Evolutionary conservation across 2,797 vertebrate genomes (phyloP).

Genomic region (Lates japonicus): DNA sequence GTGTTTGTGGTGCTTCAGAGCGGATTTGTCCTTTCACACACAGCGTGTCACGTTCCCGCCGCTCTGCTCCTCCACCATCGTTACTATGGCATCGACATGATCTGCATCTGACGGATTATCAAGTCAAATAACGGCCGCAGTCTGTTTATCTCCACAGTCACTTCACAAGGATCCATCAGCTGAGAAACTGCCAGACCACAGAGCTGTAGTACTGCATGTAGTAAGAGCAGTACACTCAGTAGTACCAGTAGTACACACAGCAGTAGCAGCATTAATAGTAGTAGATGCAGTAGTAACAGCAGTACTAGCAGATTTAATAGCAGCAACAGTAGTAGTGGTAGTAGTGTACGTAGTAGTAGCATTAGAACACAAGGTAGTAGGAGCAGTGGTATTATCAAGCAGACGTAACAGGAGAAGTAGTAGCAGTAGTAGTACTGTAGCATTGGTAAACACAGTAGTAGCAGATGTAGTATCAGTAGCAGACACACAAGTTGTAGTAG

Average conservation of each 20-base stretch:
- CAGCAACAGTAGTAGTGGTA: too few relatives aligned
- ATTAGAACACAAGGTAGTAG: too few relatives aligned
- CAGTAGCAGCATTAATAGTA: not conserved
- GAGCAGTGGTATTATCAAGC: too few relatives aligned
- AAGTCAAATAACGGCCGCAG: constrained; percentile 14
- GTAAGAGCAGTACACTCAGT: not conserved
- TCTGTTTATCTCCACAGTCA: constrained; percentile 12
- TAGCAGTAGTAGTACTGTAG: not conserved
- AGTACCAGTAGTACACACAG: not conserved
- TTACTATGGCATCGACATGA: constrained; percentile 39
- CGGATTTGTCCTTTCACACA: constrained; percentile 6
- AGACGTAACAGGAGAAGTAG: too few relatives aligned
- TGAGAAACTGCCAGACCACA: not conserved
- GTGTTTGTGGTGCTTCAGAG: constrained; percentile 1
- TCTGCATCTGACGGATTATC: constrained; percentile 16
- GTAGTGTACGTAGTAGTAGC: too few relatives aligned
- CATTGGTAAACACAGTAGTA: too few relatives aligned
- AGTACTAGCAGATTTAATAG: not conserved
- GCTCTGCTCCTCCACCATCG: constrained; percentile 10
- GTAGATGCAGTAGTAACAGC: not conserved
- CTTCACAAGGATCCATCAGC: not conserved
- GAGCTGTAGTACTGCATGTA: not conserved
- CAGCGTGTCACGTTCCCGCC: not conserved
- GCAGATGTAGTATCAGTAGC: not conserved
- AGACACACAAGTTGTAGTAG: too few relatives aligned